phyloP scores from a whole-genome alignment of 30 jellyfish, hydroid and myxozoan genomes.

The Turritopsis rubra region DNA sequence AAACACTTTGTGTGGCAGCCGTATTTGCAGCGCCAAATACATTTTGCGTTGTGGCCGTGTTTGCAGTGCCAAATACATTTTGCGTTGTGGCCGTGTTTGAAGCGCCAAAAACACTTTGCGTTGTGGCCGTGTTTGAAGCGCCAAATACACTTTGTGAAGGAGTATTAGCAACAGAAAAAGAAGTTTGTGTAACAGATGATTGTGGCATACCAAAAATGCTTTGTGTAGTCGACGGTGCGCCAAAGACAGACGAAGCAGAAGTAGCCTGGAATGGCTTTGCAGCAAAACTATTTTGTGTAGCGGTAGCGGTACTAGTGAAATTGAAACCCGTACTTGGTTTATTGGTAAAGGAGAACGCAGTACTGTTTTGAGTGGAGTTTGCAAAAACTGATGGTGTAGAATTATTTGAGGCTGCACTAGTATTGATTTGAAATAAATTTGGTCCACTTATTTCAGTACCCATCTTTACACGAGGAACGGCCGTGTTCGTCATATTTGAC shows the following conservation, averaged over 20 bases:
- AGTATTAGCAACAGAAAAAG: not conserved
- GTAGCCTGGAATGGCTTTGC: not conserved
- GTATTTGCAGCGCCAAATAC: conserved; percentile 11
- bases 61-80: conserved; percentile 9
- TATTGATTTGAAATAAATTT: not conserved
- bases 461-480: too few species aligned
- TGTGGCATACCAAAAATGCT: not conserved
- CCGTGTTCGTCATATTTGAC: not conserved
- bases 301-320: not conserved
- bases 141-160: conserved; percentile 14
- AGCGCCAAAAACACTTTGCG: not conserved
- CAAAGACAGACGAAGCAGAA: not conserved
- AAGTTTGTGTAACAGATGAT: not conserved
- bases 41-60: not conserved
- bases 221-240: conserved; percentile 1
- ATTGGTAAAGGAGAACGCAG: not conserved
- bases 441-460: not conserved
- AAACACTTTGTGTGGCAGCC: not conserved
- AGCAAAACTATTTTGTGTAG: not conserved
- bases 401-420: not conserved
- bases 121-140: conserved; percentile 11
- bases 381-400: not conserved
- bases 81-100: not conserved
- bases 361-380: not conserved
- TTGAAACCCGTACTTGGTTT: not conserved